Percentiles rank a stretch among this genome's conserved stretches.
phyloP scores from a whole-genome alignment of 2,797 vertebrate species.

The Phoeniculus purpureus region DNA sequence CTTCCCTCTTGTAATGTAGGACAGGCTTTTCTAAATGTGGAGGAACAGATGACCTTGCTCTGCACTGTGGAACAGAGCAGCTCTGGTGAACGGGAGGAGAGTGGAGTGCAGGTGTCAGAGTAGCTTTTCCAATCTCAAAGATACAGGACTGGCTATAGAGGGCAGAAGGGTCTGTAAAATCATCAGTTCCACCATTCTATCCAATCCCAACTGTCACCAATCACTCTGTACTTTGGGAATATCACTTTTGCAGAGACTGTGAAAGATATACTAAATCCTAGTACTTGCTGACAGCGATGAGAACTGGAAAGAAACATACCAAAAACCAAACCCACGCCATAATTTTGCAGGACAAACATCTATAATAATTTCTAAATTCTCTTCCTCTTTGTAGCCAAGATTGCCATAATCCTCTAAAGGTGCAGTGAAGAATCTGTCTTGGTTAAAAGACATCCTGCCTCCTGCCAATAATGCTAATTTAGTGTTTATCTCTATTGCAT shows the following conservation, averaged over 20 bases:
- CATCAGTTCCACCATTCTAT: not conserved
- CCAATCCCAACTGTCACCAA: not conserved
- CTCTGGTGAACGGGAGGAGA: not conserved
- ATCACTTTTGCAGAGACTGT: not conserved
- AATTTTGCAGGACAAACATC: not conserved
- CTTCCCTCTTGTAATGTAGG: not conserved
- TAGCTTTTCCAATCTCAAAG: not conserved
- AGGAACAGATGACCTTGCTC: not conserved
- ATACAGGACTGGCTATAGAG: not conserved
- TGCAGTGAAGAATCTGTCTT: not conserved
- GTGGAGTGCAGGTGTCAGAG: not conserved
- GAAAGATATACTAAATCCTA: not conserved
- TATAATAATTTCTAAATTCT: not conserved
- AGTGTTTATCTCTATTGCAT: not conserved
- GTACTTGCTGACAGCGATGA: not conserved
- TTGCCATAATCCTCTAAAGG: not conserved
- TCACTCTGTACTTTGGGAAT: not conserved
- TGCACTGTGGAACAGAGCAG: not conserved
- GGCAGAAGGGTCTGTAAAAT: not conserved
- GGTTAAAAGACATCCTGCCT: slow-evolving; percentile 24
- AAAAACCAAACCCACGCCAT: not conserved
- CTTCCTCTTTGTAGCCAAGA: not conserved
- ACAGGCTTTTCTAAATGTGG: not conserved
- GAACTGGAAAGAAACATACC: not conserved
- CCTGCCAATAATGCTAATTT: slow-evolving; percentile 34